Conservation (phyloP, 2,888 invertebrate genomes). For the Stenolophus ochropezus region DNA sequence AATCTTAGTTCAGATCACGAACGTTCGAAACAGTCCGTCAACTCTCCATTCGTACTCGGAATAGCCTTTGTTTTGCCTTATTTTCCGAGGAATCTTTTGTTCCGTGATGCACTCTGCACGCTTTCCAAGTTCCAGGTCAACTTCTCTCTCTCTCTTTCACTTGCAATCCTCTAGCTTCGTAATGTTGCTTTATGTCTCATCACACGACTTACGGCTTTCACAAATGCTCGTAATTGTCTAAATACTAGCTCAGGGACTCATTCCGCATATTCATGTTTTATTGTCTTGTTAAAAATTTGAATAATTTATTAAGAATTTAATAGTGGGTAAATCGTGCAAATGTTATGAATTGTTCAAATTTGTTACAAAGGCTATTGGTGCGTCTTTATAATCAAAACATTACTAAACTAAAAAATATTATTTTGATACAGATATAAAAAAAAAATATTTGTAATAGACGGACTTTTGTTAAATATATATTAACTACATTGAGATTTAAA, state of each 20-base stretch:
- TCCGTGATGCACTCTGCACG: background rate
- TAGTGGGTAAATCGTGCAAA: too few species aligned
- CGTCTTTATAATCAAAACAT: too few species aligned
- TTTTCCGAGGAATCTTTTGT: conserved; percentile 21
- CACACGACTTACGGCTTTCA: background rate
- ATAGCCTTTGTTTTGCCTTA: conserved; percentile 3
- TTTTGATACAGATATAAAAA: too few species aligned
- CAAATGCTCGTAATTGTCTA: background rate
- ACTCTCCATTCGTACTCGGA: conserved; percentile 2
- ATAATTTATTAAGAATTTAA: too few species aligned
- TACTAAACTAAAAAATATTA: too few species aligned
- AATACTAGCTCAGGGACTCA: background rate
- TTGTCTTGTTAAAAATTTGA: background rate
- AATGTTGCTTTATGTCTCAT: background rate
- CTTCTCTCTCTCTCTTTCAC: background rate
- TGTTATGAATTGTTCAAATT: too few species aligned
- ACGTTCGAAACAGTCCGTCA: background rate
- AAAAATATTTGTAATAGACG: too few species aligned
- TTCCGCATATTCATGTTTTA: background rate
- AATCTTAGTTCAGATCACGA: background rate
- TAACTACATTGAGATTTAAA: too few species aligned
- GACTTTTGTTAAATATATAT: too few species aligned
- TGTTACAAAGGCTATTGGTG: too few species aligned
- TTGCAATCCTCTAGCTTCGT: background rate
- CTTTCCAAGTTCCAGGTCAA: background rate